A percentile compares a stretch with the other conserved stretches of the same genome.
Evolutionary conservation across 2,888 invertebrate genomes (phyloP).

Genomic region (Mimachlamys varia): DNA sequence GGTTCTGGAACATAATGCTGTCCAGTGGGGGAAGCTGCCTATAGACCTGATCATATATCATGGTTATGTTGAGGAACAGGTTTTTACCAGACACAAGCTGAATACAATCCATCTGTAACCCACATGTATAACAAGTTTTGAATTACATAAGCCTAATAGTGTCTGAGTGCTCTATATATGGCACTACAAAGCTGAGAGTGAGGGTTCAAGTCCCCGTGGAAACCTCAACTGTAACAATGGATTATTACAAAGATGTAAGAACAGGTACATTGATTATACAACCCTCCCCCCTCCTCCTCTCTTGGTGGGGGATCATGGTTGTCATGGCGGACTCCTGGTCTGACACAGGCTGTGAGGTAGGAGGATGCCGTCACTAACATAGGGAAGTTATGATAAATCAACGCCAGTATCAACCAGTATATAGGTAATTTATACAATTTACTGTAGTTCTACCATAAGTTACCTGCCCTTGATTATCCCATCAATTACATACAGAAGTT

Average conservation of each 20-base stretch:
- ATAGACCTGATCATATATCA: neutral
- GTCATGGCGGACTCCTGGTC: too few species aligned
- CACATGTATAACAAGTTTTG: neutral
- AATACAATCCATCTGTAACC: neutral
- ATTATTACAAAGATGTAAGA: neutral
- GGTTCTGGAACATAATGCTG: neutral
- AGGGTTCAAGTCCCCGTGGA: neutral
- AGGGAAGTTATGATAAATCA: too few species aligned
- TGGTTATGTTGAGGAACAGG: neutral
- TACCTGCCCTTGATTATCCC: too few species aligned
- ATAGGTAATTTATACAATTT: too few species aligned
- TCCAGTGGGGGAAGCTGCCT: neutral
- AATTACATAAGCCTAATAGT: neutral
- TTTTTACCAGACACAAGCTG: neutral
- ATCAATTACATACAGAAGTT: too few species aligned
- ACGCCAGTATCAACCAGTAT: too few species aligned
- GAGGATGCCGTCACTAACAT: too few species aligned
- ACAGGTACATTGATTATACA: too few species aligned
- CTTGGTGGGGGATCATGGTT: too few species aligned
- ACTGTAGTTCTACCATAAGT: too few species aligned
- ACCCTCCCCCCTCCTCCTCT: too few species aligned
- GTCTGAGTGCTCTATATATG: neutral
- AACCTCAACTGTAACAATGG: neutral
- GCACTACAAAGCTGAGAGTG: neutral
- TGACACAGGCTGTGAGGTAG: too few species aligned